Evolutionary conservation across 2,888 invertebrate species (phyloP).

Genomic region (Cryptocephalus primarius): DNA sequence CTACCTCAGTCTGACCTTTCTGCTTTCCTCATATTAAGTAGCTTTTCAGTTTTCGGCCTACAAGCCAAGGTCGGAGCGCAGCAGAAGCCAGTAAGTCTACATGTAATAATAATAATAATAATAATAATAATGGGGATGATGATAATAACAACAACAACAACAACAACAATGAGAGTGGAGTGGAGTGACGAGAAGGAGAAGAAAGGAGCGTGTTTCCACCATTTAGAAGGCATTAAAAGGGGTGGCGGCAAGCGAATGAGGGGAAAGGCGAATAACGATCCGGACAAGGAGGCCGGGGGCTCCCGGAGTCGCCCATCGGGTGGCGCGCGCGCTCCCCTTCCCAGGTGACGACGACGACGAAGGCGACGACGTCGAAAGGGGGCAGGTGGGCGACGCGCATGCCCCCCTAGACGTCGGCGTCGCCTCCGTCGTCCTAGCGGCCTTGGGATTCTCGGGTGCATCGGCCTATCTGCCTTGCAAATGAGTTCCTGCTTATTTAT

Average conservation of each 20-base stretch:
- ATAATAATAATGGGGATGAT: neutral
- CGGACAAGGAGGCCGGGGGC: constrained; percentile 23
- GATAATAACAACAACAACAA: too few relatives aligned
- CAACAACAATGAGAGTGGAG: too few relatives aligned
- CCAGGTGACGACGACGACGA: constrained; percentile 20
- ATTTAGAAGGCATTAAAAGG: constrained; percentile 33
- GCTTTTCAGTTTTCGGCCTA: constrained; percentile 24
- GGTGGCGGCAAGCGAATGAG: constrained; percentile 29
- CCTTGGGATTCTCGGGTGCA: constrained; percentile 33
- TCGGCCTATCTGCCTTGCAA: constrained; percentile 38
- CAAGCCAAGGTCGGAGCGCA: constrained; percentile 26
- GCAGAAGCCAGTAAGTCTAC: constrained; percentile 17
- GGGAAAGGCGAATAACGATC: constrained; percentile 39
- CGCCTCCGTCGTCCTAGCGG: constrained; percentile 15
- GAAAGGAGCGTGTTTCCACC: constrained; percentile 21
- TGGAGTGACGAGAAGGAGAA: neutral
- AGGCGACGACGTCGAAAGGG: constrained; percentile 6
- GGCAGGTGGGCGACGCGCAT: constrained; percentile 11
- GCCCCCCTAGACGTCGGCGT: constrained; percentile 4
- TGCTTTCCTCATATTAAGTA: constrained; percentile 38
- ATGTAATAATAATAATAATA: constrained; percentile 8
- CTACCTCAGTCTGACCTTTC: constrained; percentile 38
- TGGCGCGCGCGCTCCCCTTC: constrained; percentile 18
- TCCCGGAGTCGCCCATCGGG: constrained; percentile 11
- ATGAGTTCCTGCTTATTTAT: constrained; percentile 37